phyloP scores from a whole-genome alignment of 2,797 vertebrate species.

The Melopsittacus undulatus region DNA sequence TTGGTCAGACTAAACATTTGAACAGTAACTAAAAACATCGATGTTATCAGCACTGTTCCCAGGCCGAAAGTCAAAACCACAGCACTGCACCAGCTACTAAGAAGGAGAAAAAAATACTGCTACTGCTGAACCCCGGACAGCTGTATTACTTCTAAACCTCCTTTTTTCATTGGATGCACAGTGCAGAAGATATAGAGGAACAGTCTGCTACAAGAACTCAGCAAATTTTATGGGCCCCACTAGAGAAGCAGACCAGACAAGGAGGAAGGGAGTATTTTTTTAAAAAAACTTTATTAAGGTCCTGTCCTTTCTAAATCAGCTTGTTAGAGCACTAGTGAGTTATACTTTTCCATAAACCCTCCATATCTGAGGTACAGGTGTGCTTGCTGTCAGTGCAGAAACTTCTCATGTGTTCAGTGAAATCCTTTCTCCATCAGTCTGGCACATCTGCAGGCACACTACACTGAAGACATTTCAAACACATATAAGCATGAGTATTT shows the following conservation, averaged over 20 bases:
- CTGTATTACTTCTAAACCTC: not conserved
- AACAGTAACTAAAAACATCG: too few relatives aligned
- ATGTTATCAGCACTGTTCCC: too few relatives aligned
- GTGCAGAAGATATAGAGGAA: not conserved
- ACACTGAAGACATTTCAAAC: not conserved
- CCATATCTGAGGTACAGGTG: not conserved
- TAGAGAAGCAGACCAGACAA: rapidly evolving
- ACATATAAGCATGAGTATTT: not conserved
- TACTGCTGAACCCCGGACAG: too few relatives aligned
- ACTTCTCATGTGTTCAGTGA: not conserved
- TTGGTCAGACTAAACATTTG: too few relatives aligned
- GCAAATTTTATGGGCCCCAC: not conserved
- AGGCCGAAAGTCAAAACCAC: too few relatives aligned
- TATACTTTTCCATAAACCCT: not conserved
- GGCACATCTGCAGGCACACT: not conserved
- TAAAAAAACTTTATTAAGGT: not conserved
- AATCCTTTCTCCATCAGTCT: not conserved
- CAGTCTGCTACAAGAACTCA: not conserved
- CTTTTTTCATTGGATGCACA: not conserved
- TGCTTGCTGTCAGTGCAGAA: not conserved
- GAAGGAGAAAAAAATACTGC: too few relatives aligned
- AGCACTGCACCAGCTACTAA: too few relatives aligned
- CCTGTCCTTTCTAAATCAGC: not conserved
- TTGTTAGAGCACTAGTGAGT: not conserved
- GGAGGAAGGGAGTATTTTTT: not conserved